Conservation (phyloP, 1,140 invertebrate species). For the Drosophila nikananu region DNA sequence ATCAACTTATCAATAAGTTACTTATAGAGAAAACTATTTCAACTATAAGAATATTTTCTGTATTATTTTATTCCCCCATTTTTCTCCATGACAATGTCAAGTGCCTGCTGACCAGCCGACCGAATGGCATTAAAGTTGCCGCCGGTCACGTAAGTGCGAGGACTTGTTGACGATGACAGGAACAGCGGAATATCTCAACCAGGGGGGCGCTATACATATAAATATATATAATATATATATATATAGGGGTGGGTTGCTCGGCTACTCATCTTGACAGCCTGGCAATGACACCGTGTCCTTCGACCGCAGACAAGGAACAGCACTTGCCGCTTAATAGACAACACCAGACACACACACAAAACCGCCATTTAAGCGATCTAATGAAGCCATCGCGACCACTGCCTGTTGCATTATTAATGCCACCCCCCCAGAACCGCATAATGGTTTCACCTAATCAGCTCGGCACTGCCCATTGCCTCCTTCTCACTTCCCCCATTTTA, state of each 20-base stretch:
- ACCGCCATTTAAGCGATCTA: conserved; percentile 53
- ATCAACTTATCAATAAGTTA: not conserved
- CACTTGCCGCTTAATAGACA: conserved; percentile 55
- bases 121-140: conserved; percentile 38
- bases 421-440: conserved; percentile 5
- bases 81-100: conserved; percentile 14
- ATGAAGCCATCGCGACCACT: conserved; percentile 45
- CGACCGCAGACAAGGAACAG: conserved; percentile 21
- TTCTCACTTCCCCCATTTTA: conserved; percentile 16
- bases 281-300: conserved; percentile 28
- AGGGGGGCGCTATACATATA: not conserved
- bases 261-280: conserved; percentile 20
- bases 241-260: conserved; percentile 1
- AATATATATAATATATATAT: not conserved
- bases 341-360: conserved; percentile 30
- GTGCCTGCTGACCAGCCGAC: conserved; percentile 25
- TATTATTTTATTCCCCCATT: not conserved
- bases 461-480: not conserved
- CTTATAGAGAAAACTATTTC: not conserved
- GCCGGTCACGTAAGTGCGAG: conserved; percentile 43
- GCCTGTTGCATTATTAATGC: conserved; percentile 52
- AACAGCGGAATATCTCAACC: conserved; percentile 36
- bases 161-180: conserved; percentile 53
- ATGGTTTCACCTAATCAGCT: conserved; percentile 23
- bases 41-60: not conserved